These are phyloP conservation scores for Orthosia gothica DNA, from an alignment of 2,888 invertebrate species.

Conservation along the genomic window DNA sequence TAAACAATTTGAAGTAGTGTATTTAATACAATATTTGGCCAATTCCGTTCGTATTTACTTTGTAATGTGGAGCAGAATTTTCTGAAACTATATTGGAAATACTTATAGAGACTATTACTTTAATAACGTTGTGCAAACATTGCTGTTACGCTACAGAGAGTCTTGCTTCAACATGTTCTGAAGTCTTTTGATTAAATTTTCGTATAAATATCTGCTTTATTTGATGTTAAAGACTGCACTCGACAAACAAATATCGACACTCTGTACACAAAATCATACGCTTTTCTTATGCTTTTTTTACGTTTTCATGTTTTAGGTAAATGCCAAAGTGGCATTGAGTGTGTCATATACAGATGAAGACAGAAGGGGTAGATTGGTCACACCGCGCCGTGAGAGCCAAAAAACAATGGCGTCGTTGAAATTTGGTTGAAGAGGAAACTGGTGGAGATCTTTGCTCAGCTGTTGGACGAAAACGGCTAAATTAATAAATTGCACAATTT, in stretches of 20 bases:
- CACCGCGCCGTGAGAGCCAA: too few species aligned
- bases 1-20: background rate
- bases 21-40: conserved; percentile 20
- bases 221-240: background rate
- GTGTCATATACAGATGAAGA: too few species aligned
- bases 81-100: conserved; percentile 41
- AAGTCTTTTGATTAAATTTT: background rate
- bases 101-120: conserved; percentile 12
- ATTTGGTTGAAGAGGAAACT: too few species aligned
- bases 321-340: too few species aligned
- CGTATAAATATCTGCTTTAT: background rate
- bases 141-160: conserved; percentile 5
- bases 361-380: too few species aligned
- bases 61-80: conserved; percentile 16
- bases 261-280: background rate
- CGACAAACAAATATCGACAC: background rate
- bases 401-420: too few species aligned
- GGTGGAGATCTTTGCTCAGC: too few species aligned
- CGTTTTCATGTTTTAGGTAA: too few species aligned
- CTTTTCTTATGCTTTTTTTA: background rate
- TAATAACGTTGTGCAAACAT: conserved; percentile 10
- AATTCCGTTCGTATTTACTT: conserved; percentile 29
- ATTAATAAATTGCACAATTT: too few species aligned
- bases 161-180: background rate
- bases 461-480: too few species aligned